Percentiles rank a stretch among this genome's conserved stretches.
These are phyloP conservation scores for Phymastichus coffea DNA, from an alignment of 1,140 invertebrate species.

Conservation along the genomic window DNA sequence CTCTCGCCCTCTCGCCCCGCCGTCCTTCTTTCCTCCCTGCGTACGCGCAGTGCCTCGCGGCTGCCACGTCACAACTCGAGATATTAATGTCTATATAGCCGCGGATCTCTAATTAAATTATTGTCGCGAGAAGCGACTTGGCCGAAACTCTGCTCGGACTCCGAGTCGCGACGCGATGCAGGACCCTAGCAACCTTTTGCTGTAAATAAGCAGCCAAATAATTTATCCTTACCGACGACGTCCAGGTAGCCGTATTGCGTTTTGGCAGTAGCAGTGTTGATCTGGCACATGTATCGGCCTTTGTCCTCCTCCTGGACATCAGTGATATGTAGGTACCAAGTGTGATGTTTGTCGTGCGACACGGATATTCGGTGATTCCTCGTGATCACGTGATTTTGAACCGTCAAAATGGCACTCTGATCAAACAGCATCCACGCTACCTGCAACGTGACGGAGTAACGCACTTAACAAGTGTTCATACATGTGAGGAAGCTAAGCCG, in stretches of 20 bases:
- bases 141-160: too few relatives aligned
- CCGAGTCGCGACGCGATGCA: too few relatives aligned
- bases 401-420: constrained; percentile 88
- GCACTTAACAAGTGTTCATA: too few relatives aligned
- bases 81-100: constrained; percentile 59
- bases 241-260: constrained; percentile 90
- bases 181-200: too few relatives aligned
- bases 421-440: constrained; percentile 95
- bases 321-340: constrained; percentile 88
- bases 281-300: constrained; percentile 94
- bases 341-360: constrained; percentile 82
- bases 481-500: too few relatives aligned
- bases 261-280: constrained; percentile 91
- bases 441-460: constrained; percentile 63
- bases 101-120: constrained; percentile 38
- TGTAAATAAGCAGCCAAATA: too few relatives aligned
- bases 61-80: constrained; percentile 54
- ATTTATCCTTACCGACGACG: constrained; percentile 80
- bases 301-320: constrained; percentile 88
- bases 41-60: too few relatives aligned
- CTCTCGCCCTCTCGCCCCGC: constrained; percentile 10
- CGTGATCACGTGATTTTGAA: constrained; percentile 90
- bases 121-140: too few relatives aligned
- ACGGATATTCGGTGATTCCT: constrained; percentile 88
- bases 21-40: constrained; percentile 3